Base-by-base conservation (phyloP, 2,888 invertebrate species). In the Parelbella ahira region DNA sequence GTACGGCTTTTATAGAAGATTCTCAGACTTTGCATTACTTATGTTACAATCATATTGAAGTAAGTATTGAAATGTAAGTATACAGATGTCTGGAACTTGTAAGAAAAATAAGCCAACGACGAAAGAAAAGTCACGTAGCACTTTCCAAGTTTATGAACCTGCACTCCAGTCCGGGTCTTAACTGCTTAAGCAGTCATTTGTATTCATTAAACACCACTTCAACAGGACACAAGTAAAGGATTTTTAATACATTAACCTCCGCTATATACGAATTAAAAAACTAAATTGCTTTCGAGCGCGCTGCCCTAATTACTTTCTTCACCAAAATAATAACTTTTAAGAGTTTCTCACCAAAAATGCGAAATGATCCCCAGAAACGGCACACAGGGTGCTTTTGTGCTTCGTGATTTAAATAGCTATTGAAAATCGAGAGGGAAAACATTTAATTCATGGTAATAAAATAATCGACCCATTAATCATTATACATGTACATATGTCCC, bases 251-350 rank as follows among this genome's bases (percentile, higher is more conserved):
- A 12, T 23, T 25, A 25, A 32, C 19, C 32, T 20, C 19, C 7
- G 15, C 32, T 32, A 32, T 39, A 32, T 19, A 19, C 13, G 12
- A 32, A 20, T 20, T 2, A 25, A 32, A 39, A 39, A 39, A 32
- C 32, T 12, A 23, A 39, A 27, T 10, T 12, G 24, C 25, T 12
- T 24, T 44, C 37, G 21, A 29, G 41, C 42, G 15, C 15, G 21
- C 39, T 32, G 9, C 27, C 41, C 13, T 46, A 46, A 48, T 53
- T 50, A 45, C 46, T 37, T 43, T 43, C 47, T 41, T 37, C 33
- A 39, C 24, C 24, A 51, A 46, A 49, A 50, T 53, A 54, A 49
- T 28, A 29, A 15, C 1, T 30, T 15, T 28, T 15, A 1, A 15
- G 28, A 28, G 28, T 29, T 29, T 29, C 15, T 15, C 7, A 1